Evolutionary conservation across 2,113 vertebrate species (phyloP).

Genomic region (Actinemys pallida): DNA sequence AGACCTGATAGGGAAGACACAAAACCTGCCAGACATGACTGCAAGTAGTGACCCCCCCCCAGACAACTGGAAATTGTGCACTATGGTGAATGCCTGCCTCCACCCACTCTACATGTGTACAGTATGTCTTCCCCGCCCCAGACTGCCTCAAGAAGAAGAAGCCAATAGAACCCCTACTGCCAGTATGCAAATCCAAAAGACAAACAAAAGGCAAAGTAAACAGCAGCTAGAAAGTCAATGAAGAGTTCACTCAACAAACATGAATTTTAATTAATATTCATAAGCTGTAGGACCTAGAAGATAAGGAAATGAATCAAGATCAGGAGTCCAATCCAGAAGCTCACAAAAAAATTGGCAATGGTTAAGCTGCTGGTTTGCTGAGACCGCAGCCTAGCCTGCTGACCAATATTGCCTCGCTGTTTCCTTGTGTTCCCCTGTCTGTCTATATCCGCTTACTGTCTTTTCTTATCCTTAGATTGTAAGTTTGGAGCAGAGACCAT

Average conservation of each 20-base stretch:
- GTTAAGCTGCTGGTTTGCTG: background rate
- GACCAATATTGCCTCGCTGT: too few species aligned
- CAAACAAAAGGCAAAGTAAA: slow-evolving; percentile 47
- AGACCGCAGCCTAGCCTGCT: background rate
- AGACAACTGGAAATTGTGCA: background rate
- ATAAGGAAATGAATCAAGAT: background rate
- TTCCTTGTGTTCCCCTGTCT: too few species aligned
- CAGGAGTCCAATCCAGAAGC: background rate
- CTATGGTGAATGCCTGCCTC: background rate
- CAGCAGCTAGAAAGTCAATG: background rate
- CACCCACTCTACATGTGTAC: background rate
- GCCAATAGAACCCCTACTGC: background rate
- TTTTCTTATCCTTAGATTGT: too few species aligned
- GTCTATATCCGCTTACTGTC: too few species aligned
- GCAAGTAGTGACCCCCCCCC: background rate
- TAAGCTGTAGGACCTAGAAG: slow-evolving; percentile 21
- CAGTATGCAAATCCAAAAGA: background rate
- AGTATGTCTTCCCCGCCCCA: background rate
- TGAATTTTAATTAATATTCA: background rate
- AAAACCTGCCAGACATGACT: background rate
- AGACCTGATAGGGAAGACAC: background rate
- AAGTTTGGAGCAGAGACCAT: too few species aligned
- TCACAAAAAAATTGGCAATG: rapidly evolving
- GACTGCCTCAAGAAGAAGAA: background rate
- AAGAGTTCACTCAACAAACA: background rate